Percentiles rank a stretch among this genome's conserved stretches.
Conservation (phyloP, 2,797 vertebrate species). For the Channa striata region DNA sequence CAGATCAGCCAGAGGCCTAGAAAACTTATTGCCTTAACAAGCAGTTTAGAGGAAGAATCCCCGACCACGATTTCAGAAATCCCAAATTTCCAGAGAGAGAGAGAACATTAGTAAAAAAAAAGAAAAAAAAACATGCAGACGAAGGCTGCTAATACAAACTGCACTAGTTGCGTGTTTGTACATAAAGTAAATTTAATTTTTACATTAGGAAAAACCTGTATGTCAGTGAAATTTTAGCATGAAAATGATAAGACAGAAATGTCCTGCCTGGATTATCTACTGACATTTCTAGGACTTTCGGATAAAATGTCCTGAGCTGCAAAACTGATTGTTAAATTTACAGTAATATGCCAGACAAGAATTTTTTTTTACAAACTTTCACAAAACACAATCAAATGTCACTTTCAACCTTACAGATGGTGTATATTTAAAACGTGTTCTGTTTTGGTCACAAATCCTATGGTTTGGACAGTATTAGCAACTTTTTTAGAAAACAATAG, state of each 20-base stretch:
- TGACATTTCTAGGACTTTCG: slow-evolving; percentile 70
- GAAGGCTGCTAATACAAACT: slow-evolving; percentile 52
- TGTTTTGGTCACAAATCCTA: slow-evolving; percentile 40
- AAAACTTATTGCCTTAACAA: slow-evolving; percentile 85
- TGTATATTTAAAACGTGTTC: slow-evolving; percentile 19
- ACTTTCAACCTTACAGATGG: slow-evolving; percentile 40
- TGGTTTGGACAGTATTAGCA: slow-evolving; percentile 35
- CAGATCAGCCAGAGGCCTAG: slow-evolving; percentile 83
- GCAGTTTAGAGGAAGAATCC: slow-evolving; percentile 72
- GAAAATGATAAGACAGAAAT: slow-evolving; percentile 46
- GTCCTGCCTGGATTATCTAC: slow-evolving; percentile 58
- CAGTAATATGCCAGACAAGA: slow-evolving; percentile 54
- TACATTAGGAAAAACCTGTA: slow-evolving; percentile 39
- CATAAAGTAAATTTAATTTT: slow-evolving; percentile 48
- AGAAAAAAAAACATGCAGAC: slow-evolving; percentile 72
- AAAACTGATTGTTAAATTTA: slow-evolving; percentile 68
- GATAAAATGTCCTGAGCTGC: slow-evolving; percentile 81
- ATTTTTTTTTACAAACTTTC: slow-evolving; percentile 19
- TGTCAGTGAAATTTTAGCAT: slow-evolving; percentile 57
- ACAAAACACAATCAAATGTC: slow-evolving; percentile 39
- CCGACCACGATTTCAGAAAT: slow-evolving; percentile 70
- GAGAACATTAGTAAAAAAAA: too few species aligned
- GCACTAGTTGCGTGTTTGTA: slow-evolving; percentile 63
- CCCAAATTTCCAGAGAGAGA: slow-evolving; percentile 53
- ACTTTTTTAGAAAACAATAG: slow-evolving; percentile 14